A percentile compares a stretch with the other conserved stretches of the same genome.
Conservation (phyloP, 2,797 vertebrate genomes). For the Clarias laeviceps region DNA sequence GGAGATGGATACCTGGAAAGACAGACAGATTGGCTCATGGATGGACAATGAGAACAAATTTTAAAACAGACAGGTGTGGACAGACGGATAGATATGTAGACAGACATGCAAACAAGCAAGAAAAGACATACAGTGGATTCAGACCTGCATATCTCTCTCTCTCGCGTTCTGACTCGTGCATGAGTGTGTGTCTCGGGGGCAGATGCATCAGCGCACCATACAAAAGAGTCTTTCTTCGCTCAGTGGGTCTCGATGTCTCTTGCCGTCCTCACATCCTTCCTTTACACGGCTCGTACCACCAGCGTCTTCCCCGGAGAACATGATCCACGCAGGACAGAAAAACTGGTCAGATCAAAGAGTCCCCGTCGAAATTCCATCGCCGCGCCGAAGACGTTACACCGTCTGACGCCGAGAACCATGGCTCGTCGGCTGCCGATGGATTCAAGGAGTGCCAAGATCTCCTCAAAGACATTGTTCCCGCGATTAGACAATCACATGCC, state of each 20-base stretch:
- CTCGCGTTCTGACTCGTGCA: slow-evolving; percentile 58
- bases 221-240: slow-evolving; percentile 77
- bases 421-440: slow-evolving; percentile 24
- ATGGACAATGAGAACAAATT: background rate
- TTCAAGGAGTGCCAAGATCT: slow-evolving; percentile 44
- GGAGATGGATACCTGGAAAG: background rate
- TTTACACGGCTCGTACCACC: slow-evolving; percentile 63
- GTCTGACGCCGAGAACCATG: slow-evolving; percentile 67
- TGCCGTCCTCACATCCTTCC: slow-evolving; percentile 66
- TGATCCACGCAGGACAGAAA: slow-evolving; percentile 65
- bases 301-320: slow-evolving; percentile 68
- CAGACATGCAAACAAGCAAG: no score
- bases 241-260: slow-evolving; percentile 69
- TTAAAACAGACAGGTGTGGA: background rate
- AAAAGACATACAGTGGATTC: background rate
- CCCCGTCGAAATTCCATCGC: slow-evolving; percentile 74
- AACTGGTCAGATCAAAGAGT: slow-evolving; percentile 60
- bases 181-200: slow-evolving; percentile 70
- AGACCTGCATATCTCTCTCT: background rate
- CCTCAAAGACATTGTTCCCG: slow-evolving; percentile 28
- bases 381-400: slow-evolving; percentile 68
- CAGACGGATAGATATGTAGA: no score
- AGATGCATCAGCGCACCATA: slow-evolving; percentile 69
- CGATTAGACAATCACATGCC: slow-evolving; percentile 29
- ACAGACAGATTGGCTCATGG: background rate